Evolutionary conservation across 2,113 vertebrate species (phyloP).

Genomic region (Melanostigma gelatinosum): DNA sequence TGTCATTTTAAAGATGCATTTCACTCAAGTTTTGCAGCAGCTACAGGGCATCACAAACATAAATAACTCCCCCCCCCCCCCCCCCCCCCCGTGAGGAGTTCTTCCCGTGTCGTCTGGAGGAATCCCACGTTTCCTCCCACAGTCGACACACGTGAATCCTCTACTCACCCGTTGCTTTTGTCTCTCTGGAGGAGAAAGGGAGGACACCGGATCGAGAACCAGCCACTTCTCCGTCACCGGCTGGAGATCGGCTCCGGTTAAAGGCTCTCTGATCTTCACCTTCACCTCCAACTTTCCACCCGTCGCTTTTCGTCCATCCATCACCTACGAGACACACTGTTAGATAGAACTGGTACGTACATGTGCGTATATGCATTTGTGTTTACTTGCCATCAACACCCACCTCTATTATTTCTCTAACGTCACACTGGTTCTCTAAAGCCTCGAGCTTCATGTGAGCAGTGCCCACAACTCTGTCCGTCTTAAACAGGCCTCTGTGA

Average conservation of each 20-base stretch:
- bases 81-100: not conserved
- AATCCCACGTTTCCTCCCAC: not conserved
- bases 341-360: not conserved
- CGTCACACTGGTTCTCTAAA: conserved; percentile 86
- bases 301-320: conserved; percentile 91
- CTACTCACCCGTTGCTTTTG: conserved; percentile 64
- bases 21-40: not conserved
- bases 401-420: conserved; percentile 90
- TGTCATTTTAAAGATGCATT: not conserved
- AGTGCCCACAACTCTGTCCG: conserved; percentile 86
- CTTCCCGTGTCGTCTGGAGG: not conserved
- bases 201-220: conserved; percentile 82
- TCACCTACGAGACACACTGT: conserved; percentile 69
- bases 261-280: conserved; percentile 88
- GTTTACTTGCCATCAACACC: not conserved
- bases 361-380: not conserved
- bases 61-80: not conserved
- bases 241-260: conserved; percentile 87
- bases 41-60: not conserved
- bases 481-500: conserved; percentile 89
- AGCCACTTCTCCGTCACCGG: conserved; percentile 89
- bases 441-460: conserved; percentile 90
- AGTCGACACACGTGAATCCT: not conserved
- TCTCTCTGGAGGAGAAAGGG: conserved; percentile 67
- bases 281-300: conserved; percentile 90